Percentiles rank a stretch among this genome's conserved stretches.
Conservation (phyloP, 2,113 vertebrate species). For the Trachemys scripta region DNA sequence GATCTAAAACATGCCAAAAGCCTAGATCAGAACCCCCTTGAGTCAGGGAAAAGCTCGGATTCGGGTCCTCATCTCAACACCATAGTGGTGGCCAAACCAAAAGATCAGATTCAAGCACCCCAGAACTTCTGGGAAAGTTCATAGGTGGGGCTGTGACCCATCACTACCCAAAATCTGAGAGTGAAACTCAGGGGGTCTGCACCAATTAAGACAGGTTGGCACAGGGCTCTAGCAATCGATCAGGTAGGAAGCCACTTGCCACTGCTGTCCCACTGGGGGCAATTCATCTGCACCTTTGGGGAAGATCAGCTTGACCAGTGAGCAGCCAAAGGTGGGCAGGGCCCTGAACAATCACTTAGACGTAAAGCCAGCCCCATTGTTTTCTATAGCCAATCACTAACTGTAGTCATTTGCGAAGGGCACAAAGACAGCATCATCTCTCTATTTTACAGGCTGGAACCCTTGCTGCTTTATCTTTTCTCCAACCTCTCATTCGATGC, state of each 20-base stretch:
- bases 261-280: no score
- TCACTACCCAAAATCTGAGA: background rate
- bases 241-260: no score
- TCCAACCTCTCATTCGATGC: background rate
- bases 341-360: background rate
- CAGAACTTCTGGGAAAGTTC: background rate
- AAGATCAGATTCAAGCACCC: background rate
- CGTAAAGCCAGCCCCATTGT: background rate
- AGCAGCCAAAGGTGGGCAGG: constrained; percentile 62
- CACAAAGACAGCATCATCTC: background rate
- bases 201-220: no score
- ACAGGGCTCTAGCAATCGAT: no score
- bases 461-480: constrained; percentile 21
- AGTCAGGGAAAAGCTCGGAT: background rate
- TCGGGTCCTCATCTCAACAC: background rate
- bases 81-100: background rate
- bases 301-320: constrained; percentile 40
- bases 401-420: constrained; percentile 16
- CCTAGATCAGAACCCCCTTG: background rate
- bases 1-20: background rate
- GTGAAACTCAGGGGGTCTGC: background rate
- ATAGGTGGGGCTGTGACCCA: background rate
- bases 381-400: constrained; percentile 48
- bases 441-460: background rate
- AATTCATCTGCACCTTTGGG: no score